These are phyloP conservation scores for Anthopleura xanthogrammica DNA, from an alignment of 92 coral and sea anemone species.

Conservation along the genomic window DNA sequence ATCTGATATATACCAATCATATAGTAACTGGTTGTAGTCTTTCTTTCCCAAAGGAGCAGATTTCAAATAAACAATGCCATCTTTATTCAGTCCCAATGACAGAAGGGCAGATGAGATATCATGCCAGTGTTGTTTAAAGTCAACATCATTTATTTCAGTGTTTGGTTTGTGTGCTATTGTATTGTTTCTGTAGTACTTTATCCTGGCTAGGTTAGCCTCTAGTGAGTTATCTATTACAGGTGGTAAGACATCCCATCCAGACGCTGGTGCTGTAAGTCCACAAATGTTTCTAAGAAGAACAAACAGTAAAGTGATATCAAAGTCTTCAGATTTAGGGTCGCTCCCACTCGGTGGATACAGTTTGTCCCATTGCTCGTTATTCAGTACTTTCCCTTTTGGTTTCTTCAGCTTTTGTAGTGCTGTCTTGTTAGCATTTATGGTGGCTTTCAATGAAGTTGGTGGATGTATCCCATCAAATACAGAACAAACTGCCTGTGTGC, in stretches of 20 bases:
- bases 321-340: conserved; percentile 49
- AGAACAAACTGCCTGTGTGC: conserved; percentile 9
- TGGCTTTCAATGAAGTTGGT: conserved; percentile 1
- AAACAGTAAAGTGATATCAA: conserved; percentile 58
- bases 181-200: conserved; percentile 54
- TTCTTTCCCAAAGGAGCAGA: neutral
- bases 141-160: conserved; percentile 20
- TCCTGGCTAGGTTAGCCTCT: conserved; percentile 59
- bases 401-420: neutral
- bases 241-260: too few relatives aligned
- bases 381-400: conserved; percentile 25
- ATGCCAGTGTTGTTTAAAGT: conserved; percentile 40
- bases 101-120: conserved; percentile 42
- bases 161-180: conserved; percentile 46
- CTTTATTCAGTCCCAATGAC: conserved; percentile 45
- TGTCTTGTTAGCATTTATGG: neutral
- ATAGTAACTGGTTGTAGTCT: neutral
- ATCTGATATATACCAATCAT: conserved; percentile 5
- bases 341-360: conserved; percentile 61
- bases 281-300: conserved; percentile 62
- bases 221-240: too few relatives aligned
- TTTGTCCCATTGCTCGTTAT: conserved; percentile 45
- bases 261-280: conserved; percentile 45
- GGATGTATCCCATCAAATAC: conserved; percentile 5
- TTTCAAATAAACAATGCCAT: conserved; percentile 19